These are phyloP conservation scores for Gadus chalcogrammus DNA, from an alignment of 2,113 vertebrate species.

Conservation along the genomic window DNA sequence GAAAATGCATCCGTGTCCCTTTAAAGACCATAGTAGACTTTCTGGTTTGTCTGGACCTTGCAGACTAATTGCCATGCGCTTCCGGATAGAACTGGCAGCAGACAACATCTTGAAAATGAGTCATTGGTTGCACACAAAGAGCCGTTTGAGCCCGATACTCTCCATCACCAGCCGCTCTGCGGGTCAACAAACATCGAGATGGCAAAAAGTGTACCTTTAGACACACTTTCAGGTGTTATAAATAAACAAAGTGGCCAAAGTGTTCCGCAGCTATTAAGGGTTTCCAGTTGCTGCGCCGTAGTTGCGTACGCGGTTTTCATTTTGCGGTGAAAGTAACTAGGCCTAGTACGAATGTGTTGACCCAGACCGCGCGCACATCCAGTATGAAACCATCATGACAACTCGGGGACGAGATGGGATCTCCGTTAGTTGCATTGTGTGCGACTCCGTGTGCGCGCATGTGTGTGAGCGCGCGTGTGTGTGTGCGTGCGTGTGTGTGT, in stretches of 20 bases:
- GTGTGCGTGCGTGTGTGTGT: conserved; percentile 11
- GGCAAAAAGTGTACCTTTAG: background rate
- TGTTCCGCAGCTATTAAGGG: too few relatives aligned
- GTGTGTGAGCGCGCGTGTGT: background rate
- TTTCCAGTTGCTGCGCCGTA: too few relatives aligned
- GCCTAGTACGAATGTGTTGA: too few relatives aligned
- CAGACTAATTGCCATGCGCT: conserved; percentile 98
- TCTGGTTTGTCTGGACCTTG: conserved; percentile 90
- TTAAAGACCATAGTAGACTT: conserved; percentile 81
- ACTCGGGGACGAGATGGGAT: conserved; percentile 16
- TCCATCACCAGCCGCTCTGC: conserved; percentile 7
- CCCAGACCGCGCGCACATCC: too few relatives aligned
- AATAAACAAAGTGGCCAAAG: too few relatives aligned
- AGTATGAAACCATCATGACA: background rate
- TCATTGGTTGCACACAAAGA: conserved; percentile 95
- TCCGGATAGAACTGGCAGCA: conserved; percentile 99
- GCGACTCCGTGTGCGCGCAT: background rate
- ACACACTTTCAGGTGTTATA: too few relatives aligned
- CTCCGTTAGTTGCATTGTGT: conserved; percentile 16
- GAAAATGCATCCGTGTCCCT: conserved; percentile 52
- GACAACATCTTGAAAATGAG: conserved; percentile 99
- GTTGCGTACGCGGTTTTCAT: too few relatives aligned
- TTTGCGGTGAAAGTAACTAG: too few relatives aligned
- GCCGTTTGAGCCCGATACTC: conserved; percentile 79
- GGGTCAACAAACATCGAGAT: background rate